Conservation (phyloP, 2,888 invertebrate genomes). For the Drosophila borealis region DNA sequence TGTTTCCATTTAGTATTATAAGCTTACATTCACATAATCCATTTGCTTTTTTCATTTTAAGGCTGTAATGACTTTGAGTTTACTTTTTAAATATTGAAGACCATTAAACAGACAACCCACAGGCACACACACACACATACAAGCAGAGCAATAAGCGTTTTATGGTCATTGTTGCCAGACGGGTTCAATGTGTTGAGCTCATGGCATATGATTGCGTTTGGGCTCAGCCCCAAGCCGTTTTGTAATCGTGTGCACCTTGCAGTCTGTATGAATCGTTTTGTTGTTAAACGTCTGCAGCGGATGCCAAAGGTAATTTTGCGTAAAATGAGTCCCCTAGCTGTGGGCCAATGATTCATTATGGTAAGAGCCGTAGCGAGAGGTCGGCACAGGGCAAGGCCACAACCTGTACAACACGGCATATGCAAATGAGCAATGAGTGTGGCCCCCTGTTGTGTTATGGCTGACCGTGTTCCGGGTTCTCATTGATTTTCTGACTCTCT, state of each 20-base stretch:
- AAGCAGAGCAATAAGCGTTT: constrained; percentile 49
- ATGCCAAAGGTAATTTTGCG: constrained; percentile 76
- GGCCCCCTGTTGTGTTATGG: constrained; percentile 12
- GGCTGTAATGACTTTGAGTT: constrained; percentile 44
- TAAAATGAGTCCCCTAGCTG: constrained; percentile 68
- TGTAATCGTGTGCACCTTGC: constrained; percentile 56
- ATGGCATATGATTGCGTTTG: constrained; percentile 19
- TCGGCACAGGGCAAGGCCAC: constrained; percentile 31
- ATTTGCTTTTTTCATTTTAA: constrained; percentile 34
- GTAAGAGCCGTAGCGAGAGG: constrained; percentile 9
- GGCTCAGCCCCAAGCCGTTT: constrained; percentile 28
- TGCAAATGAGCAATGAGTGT: constrained; percentile 68
- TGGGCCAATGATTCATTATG: constrained; percentile 70
- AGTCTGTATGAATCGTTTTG: constrained; percentile 59
- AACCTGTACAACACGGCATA: constrained; percentile 51
- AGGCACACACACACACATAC: constrained; percentile 9
- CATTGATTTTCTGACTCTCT: constrained; percentile 1
- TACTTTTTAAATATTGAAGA: constrained; percentile 71
- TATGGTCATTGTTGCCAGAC: constrained; percentile 56
- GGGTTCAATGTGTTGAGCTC: constrained; percentile 34
- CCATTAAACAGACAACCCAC: constrained; percentile 59
- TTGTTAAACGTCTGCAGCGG: constrained; percentile 69
- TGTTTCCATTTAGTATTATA: constrained; percentile 12
- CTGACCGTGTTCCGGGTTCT: constrained; percentile 11
- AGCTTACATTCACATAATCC: constrained; percentile 35